Base-by-base conservation (phyloP, 2,113 vertebrate genomes). In the Lanius collurio region DNA sequence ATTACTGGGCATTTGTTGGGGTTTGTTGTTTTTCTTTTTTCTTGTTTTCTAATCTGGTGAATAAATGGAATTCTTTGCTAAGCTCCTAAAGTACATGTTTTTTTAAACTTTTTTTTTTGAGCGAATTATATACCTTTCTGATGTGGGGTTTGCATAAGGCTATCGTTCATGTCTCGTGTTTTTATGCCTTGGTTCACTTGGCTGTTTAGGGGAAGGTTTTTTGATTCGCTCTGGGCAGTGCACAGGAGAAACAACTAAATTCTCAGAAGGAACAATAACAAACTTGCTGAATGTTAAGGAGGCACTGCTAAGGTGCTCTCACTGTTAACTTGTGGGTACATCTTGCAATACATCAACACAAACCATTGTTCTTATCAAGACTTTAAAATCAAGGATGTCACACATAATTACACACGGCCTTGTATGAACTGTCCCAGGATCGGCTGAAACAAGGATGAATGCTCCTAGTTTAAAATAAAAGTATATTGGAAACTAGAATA, bases 31-130 rank as follows among this genome's bases (percentile, higher is more conserved):
- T 42, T 9, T 15, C 24, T 23, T 21, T 4, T 47, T 47, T 22
- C 21, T 23, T 49, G 22, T 23, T 69, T 77, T 76, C 42, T 14
- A 26, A 26, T 86, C n/a, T 41, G 10, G 5, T 80, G 19, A 21
- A 7, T 47, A 52, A 53, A 37, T 2, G 8, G 10, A 46, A 31
- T 31, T 60, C 1, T 50, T 57, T 44, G 37, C 21, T 50, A 33
- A 39, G 3, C 6, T 70, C 30, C 13, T 31, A n/a, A 86, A 59
- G 0, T 1, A 9, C 31, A 37, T 37, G 37, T 3, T 22, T n/a
- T 57, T 6, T 52, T 23, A 19, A 10, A 42, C 7, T 33, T 21
- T 22, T 57, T 42, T 9, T 16, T 28, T 70, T 69, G 22, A 41
- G 14, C n/a, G 22, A 52, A 37, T 53, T 2, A 12, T 33, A 7